A percentile compares a stretch with the other conserved stretches of the same genome.
phyloP scores from a whole-genome alignment of 2,113 vertebrate species.

The Leptosomus discolor region DNA sequence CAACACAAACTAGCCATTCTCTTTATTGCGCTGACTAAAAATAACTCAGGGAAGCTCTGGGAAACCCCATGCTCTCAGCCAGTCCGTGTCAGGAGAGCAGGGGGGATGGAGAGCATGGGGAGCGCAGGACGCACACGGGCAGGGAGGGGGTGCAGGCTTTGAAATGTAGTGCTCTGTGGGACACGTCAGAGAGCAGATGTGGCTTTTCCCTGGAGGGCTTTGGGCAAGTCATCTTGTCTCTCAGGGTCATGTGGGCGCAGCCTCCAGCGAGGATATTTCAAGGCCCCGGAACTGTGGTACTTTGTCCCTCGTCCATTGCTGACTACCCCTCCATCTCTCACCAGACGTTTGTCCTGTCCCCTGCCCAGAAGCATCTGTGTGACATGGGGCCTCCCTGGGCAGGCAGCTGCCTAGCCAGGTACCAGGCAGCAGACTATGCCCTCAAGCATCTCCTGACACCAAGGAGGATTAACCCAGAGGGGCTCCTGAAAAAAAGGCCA shows the following conservation, averaged over 20 bases:
- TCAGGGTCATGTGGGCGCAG: neutral
- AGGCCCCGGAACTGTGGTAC: neutral
- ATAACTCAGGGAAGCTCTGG: constrained; percentile 49
- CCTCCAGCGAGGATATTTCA: neutral
- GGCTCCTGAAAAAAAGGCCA: neutral
- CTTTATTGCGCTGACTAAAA: constrained; percentile 50
- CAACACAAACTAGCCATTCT: constrained; percentile 45
- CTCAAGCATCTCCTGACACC: neutral
- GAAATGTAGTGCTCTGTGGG: neutral
- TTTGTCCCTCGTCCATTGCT: neutral
- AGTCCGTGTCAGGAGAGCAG: neutral
- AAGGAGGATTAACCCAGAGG: neutral
- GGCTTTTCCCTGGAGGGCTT: neutral
- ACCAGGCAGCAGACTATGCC: neutral
- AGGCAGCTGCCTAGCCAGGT: neutral
- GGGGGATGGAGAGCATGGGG: neutral
- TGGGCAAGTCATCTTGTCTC: too few species aligned
- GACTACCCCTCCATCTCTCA: neutral
- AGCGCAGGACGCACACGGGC: neutral
- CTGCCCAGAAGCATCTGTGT: neutral
- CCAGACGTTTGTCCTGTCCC: neutral
- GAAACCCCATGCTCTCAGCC: constrained; percentile 36
- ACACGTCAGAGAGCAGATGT: neutral
- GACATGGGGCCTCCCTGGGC: neutral
- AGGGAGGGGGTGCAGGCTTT: constrained; percentile 18